Evolutionary conservation across 2,113 vertebrate genomes (phyloP), one percentile per base, ranked within the genome.

Genomic region (Oenanthe melanoleuca): DNA sequence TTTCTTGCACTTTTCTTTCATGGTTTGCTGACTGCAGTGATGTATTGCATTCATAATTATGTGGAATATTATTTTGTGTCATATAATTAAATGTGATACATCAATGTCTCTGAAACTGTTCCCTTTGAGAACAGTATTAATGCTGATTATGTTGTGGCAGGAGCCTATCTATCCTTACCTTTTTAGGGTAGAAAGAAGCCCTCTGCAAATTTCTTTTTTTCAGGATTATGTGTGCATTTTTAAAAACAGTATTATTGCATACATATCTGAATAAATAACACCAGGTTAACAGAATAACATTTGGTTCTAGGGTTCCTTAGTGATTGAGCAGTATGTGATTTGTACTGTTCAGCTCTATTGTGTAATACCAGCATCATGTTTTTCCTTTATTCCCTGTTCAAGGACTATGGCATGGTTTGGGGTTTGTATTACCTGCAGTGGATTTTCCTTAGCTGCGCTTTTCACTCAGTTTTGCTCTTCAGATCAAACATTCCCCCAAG

Each of bases 11-110:
- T 89, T 94, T 86, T 91, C 42, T 74, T 84, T 63, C 26, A 37
- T 29, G n/a, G 23, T 84, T 94, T 91, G 60, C 69, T 88, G 88
- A 44, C 61, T 84, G n/a, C 65, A 60, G 44, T 91, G 65, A 91
- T 71, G 34, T 93, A 87, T 22, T 77, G 50, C 40, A 28, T 86
- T 92, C 28, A 23, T 95, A 87, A 95, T 95, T 93, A 84, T 21
- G 65, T 60, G 55, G 83, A 92, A 64, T 86, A 61, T 25, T 12
- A 64, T 84, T 94, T 91, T 21, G 11, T 89, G 57, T 91, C 21
- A 67, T 66, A 20, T 75, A 74, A 84, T 94, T 81, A 77, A 65
- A 79, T 64, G 29, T 56, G 82, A 86, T 90, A 65, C 33, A 66
- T 94, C 59, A 73, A 28, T 77, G 75, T 86, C 55, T 89, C 42